Base-by-base conservation (phyloP, 2,113 vertebrate genomes). In the Rhinolophus sinicus region DNA sequence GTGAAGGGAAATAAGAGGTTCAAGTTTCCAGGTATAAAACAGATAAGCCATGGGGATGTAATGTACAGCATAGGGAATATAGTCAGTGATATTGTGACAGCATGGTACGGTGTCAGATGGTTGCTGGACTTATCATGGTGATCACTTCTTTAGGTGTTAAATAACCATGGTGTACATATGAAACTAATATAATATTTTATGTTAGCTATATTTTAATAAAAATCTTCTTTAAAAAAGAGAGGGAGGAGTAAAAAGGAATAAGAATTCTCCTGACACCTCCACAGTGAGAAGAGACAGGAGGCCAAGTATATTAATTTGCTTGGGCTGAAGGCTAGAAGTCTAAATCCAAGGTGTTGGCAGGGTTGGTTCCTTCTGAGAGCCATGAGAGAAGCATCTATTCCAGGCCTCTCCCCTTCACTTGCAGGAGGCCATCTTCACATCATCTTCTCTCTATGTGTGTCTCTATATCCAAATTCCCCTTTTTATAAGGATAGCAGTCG, bases 171-270 rank as follows among this genome's bases (percentile, higher is more conserved):
- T 54, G 52, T 54, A 54, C 52, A 15, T 54, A 12, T 54, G 52
- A 54, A 54, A 54, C 52, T 54, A 54, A 18, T 50, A 54, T 54
- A 15, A 54, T 54, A 54, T 18, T 54, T 1, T 54, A 54, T 5
- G 13, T 54, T 54, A 54, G 52, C 52, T 54, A 54, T 54, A 16
- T 54, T 54, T 54, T 54, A 54, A 15, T 54, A 54, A 54, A 54
- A 54, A 18, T 16, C 12, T 12, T 50, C 12, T 50, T 50, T 50
- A 28, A 44, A 22, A 44, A 50, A 33, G 3, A 16, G 6, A 16
- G 7, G 6, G 0, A 4, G 33, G 21, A n/a, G 22, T 1, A 15
- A 28, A 10, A 11, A 26, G 50, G 8, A 26, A 15, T 7, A 38
- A 11, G 62, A 38, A 60, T 14, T 67, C 50, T 83, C 16, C 85